Conservation (phyloP, 2,888 invertebrate species). For the Sepioteuthis lessoniana region DNA sequence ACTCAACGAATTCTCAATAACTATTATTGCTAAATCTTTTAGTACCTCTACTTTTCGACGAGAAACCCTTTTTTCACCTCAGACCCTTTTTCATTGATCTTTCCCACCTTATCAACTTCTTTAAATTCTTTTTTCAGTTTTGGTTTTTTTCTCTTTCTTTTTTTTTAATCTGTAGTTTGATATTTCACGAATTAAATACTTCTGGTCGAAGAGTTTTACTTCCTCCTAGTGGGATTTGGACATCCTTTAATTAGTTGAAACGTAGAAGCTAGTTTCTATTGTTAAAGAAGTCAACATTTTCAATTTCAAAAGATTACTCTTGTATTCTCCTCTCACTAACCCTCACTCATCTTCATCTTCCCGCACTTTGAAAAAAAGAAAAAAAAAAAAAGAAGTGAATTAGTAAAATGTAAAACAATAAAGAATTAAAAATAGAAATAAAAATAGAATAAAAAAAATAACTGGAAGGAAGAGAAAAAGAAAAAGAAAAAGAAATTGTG, state of each 20-base stretch:
- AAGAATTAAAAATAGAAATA: not conserved
- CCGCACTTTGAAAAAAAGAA: not conserved
- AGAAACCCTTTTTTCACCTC: not conserved
- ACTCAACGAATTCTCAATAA: not conserved
- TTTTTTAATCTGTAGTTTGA: constrained; percentile 13
- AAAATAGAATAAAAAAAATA: not conserved
- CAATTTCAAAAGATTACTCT: constrained; percentile 33
- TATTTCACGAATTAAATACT: not conserved
- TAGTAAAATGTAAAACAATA: not conserved
- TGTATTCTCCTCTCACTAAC: not conserved
- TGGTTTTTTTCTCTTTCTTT: not conserved
- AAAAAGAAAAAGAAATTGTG: not conserved
- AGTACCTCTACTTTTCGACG: not conserved
- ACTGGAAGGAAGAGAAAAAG: not conserved
- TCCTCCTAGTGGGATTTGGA: constrained; percentile 33
- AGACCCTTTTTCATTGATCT: not conserved
- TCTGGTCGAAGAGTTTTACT: constrained; percentile 33
- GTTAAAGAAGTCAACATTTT: constrained; percentile 33
- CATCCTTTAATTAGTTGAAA: constrained; percentile 20
- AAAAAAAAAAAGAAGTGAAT: not conserved
- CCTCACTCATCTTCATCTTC: not conserved
- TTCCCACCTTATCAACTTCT: not conserved
- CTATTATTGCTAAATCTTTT: not conserved
- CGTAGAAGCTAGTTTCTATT: not conserved
- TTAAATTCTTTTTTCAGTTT: not conserved